Evolutionary conservation across 2,888 invertebrate genomes (phyloP), one percentile per base, ranked within the genome.

Genomic region (Syrphus vitripennis): DNA sequence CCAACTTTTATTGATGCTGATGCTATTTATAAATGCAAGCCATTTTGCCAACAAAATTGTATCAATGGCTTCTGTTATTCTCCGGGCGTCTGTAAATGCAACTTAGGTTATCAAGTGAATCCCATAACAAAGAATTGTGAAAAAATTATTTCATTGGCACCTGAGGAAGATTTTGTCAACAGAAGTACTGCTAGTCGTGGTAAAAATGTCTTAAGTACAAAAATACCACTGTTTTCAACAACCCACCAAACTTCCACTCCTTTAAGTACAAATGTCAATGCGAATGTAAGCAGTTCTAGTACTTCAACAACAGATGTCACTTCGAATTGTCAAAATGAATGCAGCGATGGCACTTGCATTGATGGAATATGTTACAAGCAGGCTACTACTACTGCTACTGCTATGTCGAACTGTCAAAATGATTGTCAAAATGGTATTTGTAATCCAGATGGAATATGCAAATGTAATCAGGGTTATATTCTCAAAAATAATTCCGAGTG

Each of bases 371-470:
- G 34, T 37, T 16, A 29, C 9, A 26, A 5, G 42, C 16, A n/a
- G 42, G 16, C 5, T 26, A 26, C 26, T 16, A 42, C 26, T 0
- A 42, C 26, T 4, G 1, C 10, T n/a, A 26, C n/a, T 65, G 26
- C 9, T 4, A n/a, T 31, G 1, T 21, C 24, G 5, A 50, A 50
- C 34, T 83, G 78, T 31, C 6, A 29, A 1, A 53, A 21, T 1
- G 67, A 40, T 3, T 92, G 92, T 81, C 88, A 89, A 10, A 92
- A 93, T 82, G 93, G 93, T 1, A 83, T 90, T 7, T 94, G 94
- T 83, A 88, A 89, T n/a, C 91, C 89, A 4, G 92, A 93, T 0
- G 89, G 91, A 1, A 88, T 88, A 1, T 94, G 94, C 84, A 88
- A 88, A 34, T 92, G 92, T 65, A 87, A 88, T 26, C 45, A 87